Percentiles rank a stretch among this genome's conserved stretches.
Evolutionary conservation across 92 coral and sea anemone species (phyloP).

Genomic region (Heliopora coerulea): DNA sequence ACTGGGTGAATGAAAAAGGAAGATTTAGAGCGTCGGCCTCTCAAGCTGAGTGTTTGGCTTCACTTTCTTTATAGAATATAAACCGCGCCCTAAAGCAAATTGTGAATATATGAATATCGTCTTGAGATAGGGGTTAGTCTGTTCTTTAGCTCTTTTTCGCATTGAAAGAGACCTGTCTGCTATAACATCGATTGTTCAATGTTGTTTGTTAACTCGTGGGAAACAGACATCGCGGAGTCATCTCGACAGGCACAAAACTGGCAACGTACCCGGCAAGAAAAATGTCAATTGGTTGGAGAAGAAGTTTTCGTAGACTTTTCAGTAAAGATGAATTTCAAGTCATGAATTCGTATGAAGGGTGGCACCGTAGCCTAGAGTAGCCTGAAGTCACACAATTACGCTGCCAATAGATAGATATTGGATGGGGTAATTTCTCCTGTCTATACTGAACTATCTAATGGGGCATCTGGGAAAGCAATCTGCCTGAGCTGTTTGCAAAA

Average conservation of each 20-base stretch:
- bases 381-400: slow-evolving; percentile 1
- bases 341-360: too few species aligned
- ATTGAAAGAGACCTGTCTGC: neutral
- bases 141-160: neutral
- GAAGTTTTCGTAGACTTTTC: slow-evolving; percentile 32
- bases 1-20: neutral
- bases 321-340: neutral
- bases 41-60: slow-evolving; percentile 32
- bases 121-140: neutral
- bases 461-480: slow-evolving; percentile 32
- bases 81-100: slow-evolving; percentile 28
- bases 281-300: slow-evolving; percentile 25
- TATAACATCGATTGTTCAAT: neutral
- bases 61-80: slow-evolving; percentile 35
- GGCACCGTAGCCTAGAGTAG: too few species aligned
- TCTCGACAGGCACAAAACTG: slow-evolving; percentile 1
- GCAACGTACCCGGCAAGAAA: slow-evolving; percentile 4
- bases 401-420: too few species aligned
- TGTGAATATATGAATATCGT: neutral
- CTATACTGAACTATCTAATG: neutral
- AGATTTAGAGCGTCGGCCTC: slow-evolving; percentile 10
- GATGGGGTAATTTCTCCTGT: slow-evolving; percentile 21
- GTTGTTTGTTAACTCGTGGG: neutral
- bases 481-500: neutral
- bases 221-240: neutral